Base-by-base conservation (phyloP, 2,888 invertebrate genomes). In the Timandra comae region DNA sequence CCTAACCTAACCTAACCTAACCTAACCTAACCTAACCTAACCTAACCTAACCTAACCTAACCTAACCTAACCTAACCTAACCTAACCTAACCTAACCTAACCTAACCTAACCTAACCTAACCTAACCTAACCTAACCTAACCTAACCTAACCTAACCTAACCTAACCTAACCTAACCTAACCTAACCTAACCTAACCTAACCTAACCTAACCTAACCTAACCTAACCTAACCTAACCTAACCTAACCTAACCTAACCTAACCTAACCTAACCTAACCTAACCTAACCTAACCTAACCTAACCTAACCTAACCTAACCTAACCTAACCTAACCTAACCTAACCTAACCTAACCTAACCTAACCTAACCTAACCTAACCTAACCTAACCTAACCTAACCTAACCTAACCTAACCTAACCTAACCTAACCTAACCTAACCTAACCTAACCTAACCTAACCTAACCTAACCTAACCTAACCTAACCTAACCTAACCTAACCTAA, bases 141-240 rank as follows among this genome's bases (percentile, higher is more conserved):
- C n/a, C n/a, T n/a, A n/a, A n/a, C n/a, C n/a, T n/a, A 47, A 47
- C 49, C 43, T 41, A 48, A 48, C 47, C 47, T 42, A 48, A 48
- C 47, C 48, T 43, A 48, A 48, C 48, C 48, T 43, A 48, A 48
- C 48, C 48, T 43, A 48, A 48, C 48, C 48, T 43, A 45, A 48
- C 48, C 48, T 43, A 48, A 48, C 48, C 45, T 41, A 48, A 45
- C 48, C 48, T 43, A 48, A 48, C 48, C 48, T 43, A 48, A 48
- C 48, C 48, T 43, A 48, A 48, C 48, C 48, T 43, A 48, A 48
- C 48, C 45, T 41, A 48, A 48, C 48, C 48, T 43, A 48, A 48
- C 48, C 48, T 41, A 43, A 46, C 46, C 46, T 43, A 46, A 46
- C 46, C 46, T 44, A 43, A 43, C 43, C 41, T 39, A 48, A 38